Evolutionary conservation across 2,888 invertebrate genomes (phyloP).

Genomic region (Carabus problematicus): DNA sequence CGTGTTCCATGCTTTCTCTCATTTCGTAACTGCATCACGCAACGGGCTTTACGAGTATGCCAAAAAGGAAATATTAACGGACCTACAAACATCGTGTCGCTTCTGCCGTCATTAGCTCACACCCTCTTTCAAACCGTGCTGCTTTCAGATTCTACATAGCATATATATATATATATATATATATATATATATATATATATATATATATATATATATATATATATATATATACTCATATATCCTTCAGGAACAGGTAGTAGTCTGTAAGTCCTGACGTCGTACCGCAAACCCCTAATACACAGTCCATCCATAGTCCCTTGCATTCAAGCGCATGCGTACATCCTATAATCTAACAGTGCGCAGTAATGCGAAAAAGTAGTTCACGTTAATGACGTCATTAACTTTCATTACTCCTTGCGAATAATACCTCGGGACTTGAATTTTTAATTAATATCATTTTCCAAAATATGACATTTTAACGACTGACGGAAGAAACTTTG

Average conservation of each 20-base stretch:
- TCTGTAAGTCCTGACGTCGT: no score
- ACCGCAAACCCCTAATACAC: no score
- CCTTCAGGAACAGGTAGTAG: not conserved
- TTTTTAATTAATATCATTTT: slow-evolving; percentile 35
- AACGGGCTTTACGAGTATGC: not conserved
- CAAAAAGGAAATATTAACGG: slow-evolving; percentile 22
- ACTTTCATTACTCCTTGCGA: slow-evolving; percentile 32
- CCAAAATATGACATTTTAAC: slow-evolving; percentile 30
- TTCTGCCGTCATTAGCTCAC: slow-evolving; percentile 16
- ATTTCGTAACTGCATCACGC: no score
- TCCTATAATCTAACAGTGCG: no score
- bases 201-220: no score
- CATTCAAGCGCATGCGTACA: slow-evolving; percentile 16
- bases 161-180: not conserved
- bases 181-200: slow-evolving; percentile 4
- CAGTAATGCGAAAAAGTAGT: slow-evolving; percentile 1
- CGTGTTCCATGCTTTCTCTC: no score
- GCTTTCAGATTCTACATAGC: not conserved
- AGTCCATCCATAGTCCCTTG: not conserved
- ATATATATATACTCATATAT: not conserved
- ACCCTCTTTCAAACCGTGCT: not conserved
- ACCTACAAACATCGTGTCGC: slow-evolving; percentile 26
- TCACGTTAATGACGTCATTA: slow-evolving; percentile 29
- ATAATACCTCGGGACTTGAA: slow-evolving; percentile 20
- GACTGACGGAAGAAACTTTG: slow-evolving; percentile 11